These are phyloP conservation scores for Archaeoteleia sp. DNA, from an alignment of 2,888 invertebrate species.

Conservation along the genomic window DNA sequence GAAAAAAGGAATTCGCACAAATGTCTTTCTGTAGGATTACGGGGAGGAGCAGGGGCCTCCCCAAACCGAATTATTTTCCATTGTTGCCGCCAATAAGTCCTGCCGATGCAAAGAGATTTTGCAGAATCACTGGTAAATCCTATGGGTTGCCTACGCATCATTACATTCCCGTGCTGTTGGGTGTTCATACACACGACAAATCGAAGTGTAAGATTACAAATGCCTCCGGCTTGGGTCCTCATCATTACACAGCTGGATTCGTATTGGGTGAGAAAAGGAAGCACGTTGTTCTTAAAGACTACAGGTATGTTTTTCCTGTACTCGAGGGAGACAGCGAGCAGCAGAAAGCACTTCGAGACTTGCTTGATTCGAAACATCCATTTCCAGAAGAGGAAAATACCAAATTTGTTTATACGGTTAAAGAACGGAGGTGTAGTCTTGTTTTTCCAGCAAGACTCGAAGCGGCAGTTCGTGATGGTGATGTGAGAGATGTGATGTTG, in stretches of 20 bases:
- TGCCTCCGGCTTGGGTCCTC: constrained; percentile 79
- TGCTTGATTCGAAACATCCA: constrained; percentile 78
- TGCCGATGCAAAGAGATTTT: constrained; percentile 87
- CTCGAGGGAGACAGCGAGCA: constrained; percentile 82
- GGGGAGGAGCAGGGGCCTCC: constrained; percentile 85
- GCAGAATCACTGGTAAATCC: constrained; percentile 87
- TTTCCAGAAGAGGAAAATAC: constrained; percentile 77
- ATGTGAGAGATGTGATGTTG: constrained; percentile 85
- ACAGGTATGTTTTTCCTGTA: constrained; percentile 84
- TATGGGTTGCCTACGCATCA: constrained; percentile 85
- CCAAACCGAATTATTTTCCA: constrained; percentile 89
- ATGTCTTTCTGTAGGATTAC: constrained; percentile 89
- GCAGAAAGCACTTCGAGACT: constrained; percentile 79
- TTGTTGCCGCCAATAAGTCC: constrained; percentile 87
- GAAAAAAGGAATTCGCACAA: too few species aligned
- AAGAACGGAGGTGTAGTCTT: constrained; percentile 84
- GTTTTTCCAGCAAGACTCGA: constrained; percentile 85
- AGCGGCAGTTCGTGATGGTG: constrained; percentile 85
- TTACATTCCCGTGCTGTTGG: constrained; percentile 85
- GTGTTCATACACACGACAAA: constrained; percentile 72
- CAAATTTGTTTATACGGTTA: constrained; percentile 84
- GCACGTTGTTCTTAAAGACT: constrained; percentile 82
- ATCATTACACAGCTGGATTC: constrained; percentile 78
- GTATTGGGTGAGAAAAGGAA: constrained; percentile 81
- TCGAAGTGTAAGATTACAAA: constrained; percentile 81